Evolutionary conservation across 2,797 vertebrate genomes (phyloP), one percentile per base, ranked within the genome.

Genomic region (Myotis daubentonii): DNA sequence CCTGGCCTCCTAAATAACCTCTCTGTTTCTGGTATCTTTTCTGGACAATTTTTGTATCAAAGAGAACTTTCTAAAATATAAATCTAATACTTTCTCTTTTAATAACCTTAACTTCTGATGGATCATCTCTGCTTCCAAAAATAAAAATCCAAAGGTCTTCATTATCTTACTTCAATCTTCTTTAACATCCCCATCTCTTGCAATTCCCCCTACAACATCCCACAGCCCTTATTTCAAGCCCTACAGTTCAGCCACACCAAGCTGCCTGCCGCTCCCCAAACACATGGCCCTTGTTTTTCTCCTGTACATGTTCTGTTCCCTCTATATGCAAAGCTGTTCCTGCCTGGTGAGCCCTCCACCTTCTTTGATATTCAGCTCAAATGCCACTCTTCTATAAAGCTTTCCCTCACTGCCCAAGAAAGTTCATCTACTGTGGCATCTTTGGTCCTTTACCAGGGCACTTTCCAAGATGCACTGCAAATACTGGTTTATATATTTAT

Each of bases 1-100:
- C 38, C 55, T 89, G 70, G 33, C 87, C 72, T 76, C 38, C 74
- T 90, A 55, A 41, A 23, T 76, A 66, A 84, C 5, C 90, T 88
- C 62, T 79, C n/a, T 80, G 30, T 66, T 85, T 89, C 66, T 81
- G 33, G 20, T 76, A 55, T 95, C 75, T 89, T 91, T 80, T 76
- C 41, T 87, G 55, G 76, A 68, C 49, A 94, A 53, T 47, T 20
- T 36, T 94, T 79, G 7, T 44, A 82, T 8, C 51, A 82, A 91
- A 72, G 10, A 71, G 25, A 70, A 47, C 57, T 71, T 94, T 66
- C 51, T 88, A 79, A 94, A 92, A 75, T 22, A 28, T 30, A 93
- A 68, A 76, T 68, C 65, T 66, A 89, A 62, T 41, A 51, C 62
- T 87, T 88, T 70, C 62, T 72, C 76, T 89, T 92, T 86, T 92